These are phyloP conservation scores for Amphiprion ocellaris DNA, from an alignment of 2,113 vertebrate species.

Conservation along the genomic window DNA sequence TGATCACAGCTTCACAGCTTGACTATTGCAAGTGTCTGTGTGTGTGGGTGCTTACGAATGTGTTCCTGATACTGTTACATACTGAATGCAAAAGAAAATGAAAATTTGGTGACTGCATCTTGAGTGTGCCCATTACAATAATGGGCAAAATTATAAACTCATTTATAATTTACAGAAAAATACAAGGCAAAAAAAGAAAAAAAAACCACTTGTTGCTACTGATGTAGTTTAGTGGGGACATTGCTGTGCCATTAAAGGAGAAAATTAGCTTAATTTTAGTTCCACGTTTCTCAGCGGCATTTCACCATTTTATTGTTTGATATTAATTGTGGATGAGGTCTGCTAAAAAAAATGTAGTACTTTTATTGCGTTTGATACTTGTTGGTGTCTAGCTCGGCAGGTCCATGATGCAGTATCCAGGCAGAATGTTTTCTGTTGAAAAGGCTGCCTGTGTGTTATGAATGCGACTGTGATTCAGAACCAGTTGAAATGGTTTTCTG, in stretches of 20 bases:
- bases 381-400: background rate
- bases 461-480: constrained; percentile 26
- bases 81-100: constrained; percentile 9
- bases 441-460: background rate
- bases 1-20: constrained; percentile 7
- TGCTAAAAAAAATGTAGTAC: background rate
- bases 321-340: background rate
- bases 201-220: constrained; percentile 2
- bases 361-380: background rate
- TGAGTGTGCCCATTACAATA: constrained; percentile 23
- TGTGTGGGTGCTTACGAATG: background rate
- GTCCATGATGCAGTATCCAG: background rate
- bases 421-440: background rate
- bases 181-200: constrained; percentile 5
- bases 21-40: constrained; percentile 2
- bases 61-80: constrained; percentile 4
- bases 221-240: constrained; percentile 1
- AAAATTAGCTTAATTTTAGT: background rate
- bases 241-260: background rate
- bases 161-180: constrained; percentile 35
- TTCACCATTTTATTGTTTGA: background rate
- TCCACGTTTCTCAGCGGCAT: background rate
- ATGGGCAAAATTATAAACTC: background rate
- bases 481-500: constrained; percentile 42
- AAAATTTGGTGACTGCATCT: constrained; percentile 8